Conservation (phyloP, 2,113 vertebrate genomes). For the Corythornis vintsioides region DNA sequence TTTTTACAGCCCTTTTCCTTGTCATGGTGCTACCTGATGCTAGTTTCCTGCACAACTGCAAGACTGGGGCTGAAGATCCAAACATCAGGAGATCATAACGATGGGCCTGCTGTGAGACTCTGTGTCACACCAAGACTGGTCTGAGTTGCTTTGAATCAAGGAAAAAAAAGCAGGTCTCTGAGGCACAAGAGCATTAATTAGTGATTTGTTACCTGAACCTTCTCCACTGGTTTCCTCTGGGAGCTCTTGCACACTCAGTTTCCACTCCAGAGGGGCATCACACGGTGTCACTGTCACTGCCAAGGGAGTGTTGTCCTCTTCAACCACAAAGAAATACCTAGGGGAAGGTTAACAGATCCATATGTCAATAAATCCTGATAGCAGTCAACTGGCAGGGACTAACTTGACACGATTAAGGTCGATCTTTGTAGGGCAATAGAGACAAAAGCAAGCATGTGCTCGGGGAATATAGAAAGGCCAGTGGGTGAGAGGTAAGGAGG, state of each 20-base stretch:
- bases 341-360: not conserved
- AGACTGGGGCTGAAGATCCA: not conserved
- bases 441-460: not conserved
- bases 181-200: accelerated
- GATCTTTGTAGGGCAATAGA: not conserved
- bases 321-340: conserved; percentile 97
- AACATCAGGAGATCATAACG: not conserved
- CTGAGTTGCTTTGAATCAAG: not conserved
- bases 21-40: not conserved
- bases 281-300: conserved; percentile 96
- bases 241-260: conserved; percentile 92
- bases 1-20: not conserved
- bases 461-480: not conserved
- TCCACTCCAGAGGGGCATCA: conserved; percentile 96
- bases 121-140: not conserved
- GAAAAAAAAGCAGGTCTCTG: not conserved
- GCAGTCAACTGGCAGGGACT: not conserved
- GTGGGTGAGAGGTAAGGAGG: not conserved
- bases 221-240: conserved; percentile 92
- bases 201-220: conserved; percentile 84
- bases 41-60: not conserved
- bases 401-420: not conserved
- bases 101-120: not conserved
- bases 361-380: not conserved
- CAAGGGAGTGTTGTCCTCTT: conserved; percentile 96